Percentiles rank a stretch among this genome's conserved stretches.
phyloP scores from a whole-genome alignment of 2,113 vertebrate genomes.

The Rhynchomys soricoides region DNA sequence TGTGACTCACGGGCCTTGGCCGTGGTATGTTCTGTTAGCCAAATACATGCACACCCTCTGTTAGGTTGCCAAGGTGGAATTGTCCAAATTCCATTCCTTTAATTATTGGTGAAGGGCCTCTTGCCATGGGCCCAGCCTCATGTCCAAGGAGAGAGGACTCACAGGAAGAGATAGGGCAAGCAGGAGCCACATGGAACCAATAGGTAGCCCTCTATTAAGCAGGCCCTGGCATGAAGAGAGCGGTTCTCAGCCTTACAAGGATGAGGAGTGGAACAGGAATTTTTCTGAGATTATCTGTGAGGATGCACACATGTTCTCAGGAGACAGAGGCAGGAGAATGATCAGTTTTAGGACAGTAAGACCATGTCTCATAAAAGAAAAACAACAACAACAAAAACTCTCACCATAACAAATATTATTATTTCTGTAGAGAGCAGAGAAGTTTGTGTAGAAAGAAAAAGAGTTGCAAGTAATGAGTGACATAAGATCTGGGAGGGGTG shows the following conservation, averaged over 20 bases:
- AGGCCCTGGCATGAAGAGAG: neutral
- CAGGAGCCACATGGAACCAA: neutral
- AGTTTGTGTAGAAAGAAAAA: neutral
- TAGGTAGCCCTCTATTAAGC: neutral
- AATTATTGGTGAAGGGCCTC: constrained; percentile 52
- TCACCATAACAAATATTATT: neutral
- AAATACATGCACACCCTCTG: neutral
- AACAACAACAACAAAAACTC: neutral
- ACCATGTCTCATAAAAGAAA: neutral
- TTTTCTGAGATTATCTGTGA: neutral
- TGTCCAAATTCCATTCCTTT: constrained; percentile 58
- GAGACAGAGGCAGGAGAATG: neutral
- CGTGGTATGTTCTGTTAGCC: neutral
- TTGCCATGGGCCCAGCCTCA: neutral
- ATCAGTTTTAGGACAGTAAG: neutral
- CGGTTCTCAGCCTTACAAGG: neutral
- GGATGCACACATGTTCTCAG: neutral
- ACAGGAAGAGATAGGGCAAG: neutral
- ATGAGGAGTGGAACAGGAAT: neutral
- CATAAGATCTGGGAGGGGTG: neutral
- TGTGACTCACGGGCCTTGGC: neutral
- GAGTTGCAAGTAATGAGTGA: neutral
- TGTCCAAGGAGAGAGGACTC: neutral
- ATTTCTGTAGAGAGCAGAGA: neutral
- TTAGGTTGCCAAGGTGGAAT: constrained; percentile 1